Conservation (phyloP, 2,888 invertebrate genomes). For the Polia nebulosa region DNA sequence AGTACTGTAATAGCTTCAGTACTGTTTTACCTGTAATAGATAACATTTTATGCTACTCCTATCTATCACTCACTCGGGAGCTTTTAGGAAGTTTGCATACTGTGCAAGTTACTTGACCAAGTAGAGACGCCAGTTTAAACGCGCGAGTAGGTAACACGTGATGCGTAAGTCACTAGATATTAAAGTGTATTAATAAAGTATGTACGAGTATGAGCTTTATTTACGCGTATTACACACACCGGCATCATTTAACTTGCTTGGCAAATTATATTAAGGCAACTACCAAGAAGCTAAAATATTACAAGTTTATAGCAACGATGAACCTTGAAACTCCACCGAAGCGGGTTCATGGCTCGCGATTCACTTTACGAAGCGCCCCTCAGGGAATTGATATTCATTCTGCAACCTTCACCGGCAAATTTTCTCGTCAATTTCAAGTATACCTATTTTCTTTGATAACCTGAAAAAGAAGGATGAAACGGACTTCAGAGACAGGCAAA, state of each 20-base stretch:
- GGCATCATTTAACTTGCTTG: constrained; percentile 23
- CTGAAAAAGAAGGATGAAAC: constrained; percentile 41
- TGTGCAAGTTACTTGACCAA: too few species aligned
- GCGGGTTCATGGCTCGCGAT: constrained; percentile 56
- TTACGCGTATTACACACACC: not conserved
- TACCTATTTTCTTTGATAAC: constrained; percentile 50
- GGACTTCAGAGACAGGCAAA: constrained; percentile 34
- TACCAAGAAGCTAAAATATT: constrained; percentile 42
- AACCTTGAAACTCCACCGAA: constrained; percentile 56
- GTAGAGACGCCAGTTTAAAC: not conserved
- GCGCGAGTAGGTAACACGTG: not conserved
- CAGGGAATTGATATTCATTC: constrained; percentile 66
- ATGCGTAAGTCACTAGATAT: not conserved
- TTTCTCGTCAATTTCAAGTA: constrained; percentile 52
- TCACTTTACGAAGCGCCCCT: constrained; percentile 57
- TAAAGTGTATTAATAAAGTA: too few species aligned
- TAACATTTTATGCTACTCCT: not conserved
- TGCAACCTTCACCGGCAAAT: constrained; percentile 58
- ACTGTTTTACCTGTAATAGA: too few species aligned
- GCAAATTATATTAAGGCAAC: constrained; percentile 16
- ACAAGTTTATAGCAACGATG: constrained; percentile 51
- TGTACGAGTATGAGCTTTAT: too few species aligned
- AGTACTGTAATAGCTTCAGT: not conserved
- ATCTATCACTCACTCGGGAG: not conserved
- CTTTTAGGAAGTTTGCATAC: not conserved